phyloP scores from a whole-genome alignment of 2,113 vertebrate genomes.

The Gallinago jamesoni region DNA sequence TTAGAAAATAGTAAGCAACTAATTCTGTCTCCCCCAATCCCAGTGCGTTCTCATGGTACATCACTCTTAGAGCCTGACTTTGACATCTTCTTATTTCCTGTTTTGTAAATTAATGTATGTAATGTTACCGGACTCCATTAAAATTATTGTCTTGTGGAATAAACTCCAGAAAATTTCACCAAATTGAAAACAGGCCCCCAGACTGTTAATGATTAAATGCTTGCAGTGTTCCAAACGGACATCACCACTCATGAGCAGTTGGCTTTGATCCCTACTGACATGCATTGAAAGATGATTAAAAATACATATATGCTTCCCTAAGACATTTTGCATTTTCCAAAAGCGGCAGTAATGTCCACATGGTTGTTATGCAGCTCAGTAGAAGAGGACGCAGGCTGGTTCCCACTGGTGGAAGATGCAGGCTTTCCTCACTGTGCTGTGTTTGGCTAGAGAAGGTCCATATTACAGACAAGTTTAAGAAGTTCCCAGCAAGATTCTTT shows the following conservation, averaged over 20 bases:
- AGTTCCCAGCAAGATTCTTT: neutral
- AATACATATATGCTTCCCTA: neutral
- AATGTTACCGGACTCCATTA: neutral
- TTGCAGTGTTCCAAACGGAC: neutral
- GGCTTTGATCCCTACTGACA: neutral
- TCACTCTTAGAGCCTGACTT: neutral
- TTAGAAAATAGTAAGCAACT: neutral
- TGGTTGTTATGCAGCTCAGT: neutral
- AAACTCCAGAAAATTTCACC: neutral
- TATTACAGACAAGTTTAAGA: neutral
- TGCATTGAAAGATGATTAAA: neutral
- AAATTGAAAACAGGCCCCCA: neutral
- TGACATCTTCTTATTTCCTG: neutral
- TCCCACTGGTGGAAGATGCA: neutral
- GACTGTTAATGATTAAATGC: neutral
- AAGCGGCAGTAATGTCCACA: neutral
- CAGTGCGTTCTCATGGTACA: neutral
- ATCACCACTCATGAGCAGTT: neutral
- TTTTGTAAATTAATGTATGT: neutral
- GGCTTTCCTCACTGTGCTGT: neutral
- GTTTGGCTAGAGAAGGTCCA: neutral
- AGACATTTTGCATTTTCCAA: neutral
- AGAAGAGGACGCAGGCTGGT: neutral
- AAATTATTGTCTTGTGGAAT: neutral
- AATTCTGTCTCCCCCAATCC: neutral